Evolutionary conservation across 1,140 invertebrate genomes (phyloP).

Genomic region (Meloidogyne exigua): DNA sequence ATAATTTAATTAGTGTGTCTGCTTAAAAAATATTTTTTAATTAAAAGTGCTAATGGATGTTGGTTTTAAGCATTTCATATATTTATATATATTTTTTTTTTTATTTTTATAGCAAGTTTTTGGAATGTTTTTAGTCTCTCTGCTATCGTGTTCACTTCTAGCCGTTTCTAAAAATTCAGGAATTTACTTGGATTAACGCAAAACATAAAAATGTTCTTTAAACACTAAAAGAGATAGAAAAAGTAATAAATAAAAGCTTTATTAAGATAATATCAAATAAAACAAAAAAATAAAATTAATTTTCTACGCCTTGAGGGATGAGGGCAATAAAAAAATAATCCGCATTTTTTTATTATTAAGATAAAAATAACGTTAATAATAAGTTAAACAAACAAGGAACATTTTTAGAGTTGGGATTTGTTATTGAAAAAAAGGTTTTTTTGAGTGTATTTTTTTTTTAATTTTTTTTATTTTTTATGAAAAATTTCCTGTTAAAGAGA

Average conservation of each 20-base stretch:
- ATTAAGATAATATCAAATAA: neutral
- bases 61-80: neutral
- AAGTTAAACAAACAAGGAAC: no score
- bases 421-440: no score
- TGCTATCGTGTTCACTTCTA: no score
- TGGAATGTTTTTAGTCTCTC: no score
- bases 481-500: no score
- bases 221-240: neutral
- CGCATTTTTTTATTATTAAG: neutral
- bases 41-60: neutral
- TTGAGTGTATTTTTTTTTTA: no score
- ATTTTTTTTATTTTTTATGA: no score
- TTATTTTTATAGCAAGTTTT: neutral
- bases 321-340: neutral
- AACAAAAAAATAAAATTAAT: neutral
- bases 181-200: neutral
- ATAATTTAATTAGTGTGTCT: neutral
- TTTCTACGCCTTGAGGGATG: neutral
- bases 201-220: neutral
- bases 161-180: neutral
- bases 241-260: constrained; percentile 5
- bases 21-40: constrained; percentile 2
- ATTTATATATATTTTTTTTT: neutral
- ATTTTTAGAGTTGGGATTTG: no score
- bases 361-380: neutral